phyloP scores from a whole-genome alignment of 1,140 invertebrate genomes.

The Ectropis grisescens region DNA sequence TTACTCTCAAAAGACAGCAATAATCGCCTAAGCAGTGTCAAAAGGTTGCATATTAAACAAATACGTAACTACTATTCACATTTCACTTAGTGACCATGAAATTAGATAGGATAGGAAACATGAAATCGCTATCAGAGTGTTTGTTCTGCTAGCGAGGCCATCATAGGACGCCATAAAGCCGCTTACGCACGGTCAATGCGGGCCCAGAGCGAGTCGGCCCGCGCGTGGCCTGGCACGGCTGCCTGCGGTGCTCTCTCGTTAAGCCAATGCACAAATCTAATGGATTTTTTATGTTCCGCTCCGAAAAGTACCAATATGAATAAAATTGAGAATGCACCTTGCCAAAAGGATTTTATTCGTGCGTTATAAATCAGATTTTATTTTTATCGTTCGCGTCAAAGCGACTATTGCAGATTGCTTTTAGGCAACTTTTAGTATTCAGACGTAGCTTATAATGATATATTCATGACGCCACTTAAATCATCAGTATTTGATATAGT shows the following conservation, averaged over 20 bases:
- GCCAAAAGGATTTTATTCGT: constrained; percentile 24
- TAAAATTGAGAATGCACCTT: constrained; percentile 32
- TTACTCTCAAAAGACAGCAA: too few species aligned
- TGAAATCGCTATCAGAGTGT: constrained; percentile 2
- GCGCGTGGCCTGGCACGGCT: constrained; percentile 2
- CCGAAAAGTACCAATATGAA: constrained; percentile 26
- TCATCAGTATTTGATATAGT: too few species aligned
- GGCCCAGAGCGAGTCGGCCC: background rate
- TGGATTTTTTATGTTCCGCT: constrained; percentile 43
- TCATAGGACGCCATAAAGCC: constrained; percentile 25
- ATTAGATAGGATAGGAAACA: constrained; percentile 5
- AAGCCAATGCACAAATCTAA: constrained; percentile 37
- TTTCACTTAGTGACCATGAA: too few species aligned
- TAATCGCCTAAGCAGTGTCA: too few species aligned
- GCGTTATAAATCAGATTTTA: constrained; percentile 18
- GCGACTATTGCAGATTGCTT: too few species aligned
- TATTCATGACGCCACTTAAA: too few species aligned
- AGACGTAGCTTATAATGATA: too few species aligned
- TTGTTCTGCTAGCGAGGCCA: constrained; percentile 6
- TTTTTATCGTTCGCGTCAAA: constrained; percentile 11
- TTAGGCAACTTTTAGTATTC: background rate
- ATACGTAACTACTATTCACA: too few species aligned
- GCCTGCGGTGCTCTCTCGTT: constrained; percentile 12
- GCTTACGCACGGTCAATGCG: constrained; percentile 24
- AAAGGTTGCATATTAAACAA: too few species aligned